phyloP scores from a whole-genome alignment of 2,113 vertebrate species.

The Seriola dumerili region DNA sequence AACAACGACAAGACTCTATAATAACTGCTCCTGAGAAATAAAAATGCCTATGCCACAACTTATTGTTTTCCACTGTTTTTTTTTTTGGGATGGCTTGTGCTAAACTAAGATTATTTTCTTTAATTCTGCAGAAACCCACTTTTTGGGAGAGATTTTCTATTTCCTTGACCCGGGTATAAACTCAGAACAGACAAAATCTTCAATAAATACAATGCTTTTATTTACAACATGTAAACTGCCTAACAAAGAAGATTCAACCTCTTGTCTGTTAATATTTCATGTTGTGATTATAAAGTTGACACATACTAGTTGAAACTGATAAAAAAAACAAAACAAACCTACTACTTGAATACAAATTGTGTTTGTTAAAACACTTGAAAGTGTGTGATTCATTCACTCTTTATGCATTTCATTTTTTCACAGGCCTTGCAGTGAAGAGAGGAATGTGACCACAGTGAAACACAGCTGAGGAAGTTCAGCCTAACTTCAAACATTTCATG shows the following conservation, averaged over 20 bases:
- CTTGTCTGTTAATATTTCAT: not conserved
- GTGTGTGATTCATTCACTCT: not conserved
- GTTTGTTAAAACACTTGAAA: not conserved
- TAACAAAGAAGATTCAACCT: not conserved
- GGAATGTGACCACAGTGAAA: not conserved
- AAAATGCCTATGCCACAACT: no score
- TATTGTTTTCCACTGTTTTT: not conserved
- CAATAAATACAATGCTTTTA: constrained; percentile 34
- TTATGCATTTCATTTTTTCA: not conserved
- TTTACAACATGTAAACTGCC: constrained; percentile 6
- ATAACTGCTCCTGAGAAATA: no score
- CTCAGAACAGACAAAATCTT: not conserved
- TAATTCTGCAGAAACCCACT: not conserved
- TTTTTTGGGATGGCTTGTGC: not conserved
- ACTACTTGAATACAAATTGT: not conserved
- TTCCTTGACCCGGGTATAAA: not conserved
- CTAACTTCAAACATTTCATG: not conserved
- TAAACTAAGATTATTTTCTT: not conserved
- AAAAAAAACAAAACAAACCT: not conserved
- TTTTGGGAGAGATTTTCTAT: not conserved
- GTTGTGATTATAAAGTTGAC: constrained; percentile 6
- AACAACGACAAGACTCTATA: not conserved
- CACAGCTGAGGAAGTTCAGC: not conserved
- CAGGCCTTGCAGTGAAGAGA: not conserved
- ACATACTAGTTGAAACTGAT: not conserved